Percentiles rank a stretch among this genome's conserved stretches.
These are phyloP conservation scores for Bugula neritina DNA, from an alignment of 2,888 invertebrate species.

Conservation along the genomic window DNA sequence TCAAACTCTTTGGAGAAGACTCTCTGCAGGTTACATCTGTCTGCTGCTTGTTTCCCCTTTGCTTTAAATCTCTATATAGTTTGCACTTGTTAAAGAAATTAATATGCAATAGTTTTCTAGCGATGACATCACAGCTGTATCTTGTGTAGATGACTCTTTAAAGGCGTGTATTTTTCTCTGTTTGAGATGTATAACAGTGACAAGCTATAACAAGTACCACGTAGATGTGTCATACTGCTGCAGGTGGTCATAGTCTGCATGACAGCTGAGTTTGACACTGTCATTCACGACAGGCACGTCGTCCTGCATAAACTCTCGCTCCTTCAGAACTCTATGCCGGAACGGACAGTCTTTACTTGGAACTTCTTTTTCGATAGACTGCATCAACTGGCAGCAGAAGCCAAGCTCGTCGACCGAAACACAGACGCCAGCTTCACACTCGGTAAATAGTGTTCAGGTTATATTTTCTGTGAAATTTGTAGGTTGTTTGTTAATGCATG, in stretches of 20 bases:
- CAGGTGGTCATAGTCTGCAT: conserved; percentile 71
- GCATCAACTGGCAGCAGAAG: conserved; percentile 89
- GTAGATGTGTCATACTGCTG: background rate
- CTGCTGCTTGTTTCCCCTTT: too few species aligned
- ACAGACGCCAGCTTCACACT: conserved; percentile 30
- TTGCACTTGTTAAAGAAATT: too few species aligned
- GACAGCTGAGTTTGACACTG: conserved; percentile 95
- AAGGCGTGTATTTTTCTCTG: too few species aligned
- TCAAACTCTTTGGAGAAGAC: conserved; percentile 85
- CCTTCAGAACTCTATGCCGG: conserved; percentile 83
- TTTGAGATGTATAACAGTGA: too few species aligned
- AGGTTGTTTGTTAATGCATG: too few species aligned
- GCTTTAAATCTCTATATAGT: too few species aligned
- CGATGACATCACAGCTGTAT: too few species aligned
- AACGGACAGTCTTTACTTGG: conserved; percentile 85
- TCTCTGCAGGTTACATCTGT: conserved; percentile 66
- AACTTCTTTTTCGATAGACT: conserved; percentile 95
- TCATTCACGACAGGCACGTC: conserved; percentile 92
- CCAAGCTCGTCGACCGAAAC: conserved; percentile 72
- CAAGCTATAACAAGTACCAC: too few species aligned
- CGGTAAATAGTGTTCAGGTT: too few species aligned
- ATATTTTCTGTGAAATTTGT: too few species aligned
- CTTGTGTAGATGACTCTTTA: too few species aligned
- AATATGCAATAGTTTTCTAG: too few species aligned
- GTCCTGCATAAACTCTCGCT: conserved; percentile 91